phyloP scores from a whole-genome alignment of 2,113 vertebrate genomes.

The Sprattus sprattus region DNA sequence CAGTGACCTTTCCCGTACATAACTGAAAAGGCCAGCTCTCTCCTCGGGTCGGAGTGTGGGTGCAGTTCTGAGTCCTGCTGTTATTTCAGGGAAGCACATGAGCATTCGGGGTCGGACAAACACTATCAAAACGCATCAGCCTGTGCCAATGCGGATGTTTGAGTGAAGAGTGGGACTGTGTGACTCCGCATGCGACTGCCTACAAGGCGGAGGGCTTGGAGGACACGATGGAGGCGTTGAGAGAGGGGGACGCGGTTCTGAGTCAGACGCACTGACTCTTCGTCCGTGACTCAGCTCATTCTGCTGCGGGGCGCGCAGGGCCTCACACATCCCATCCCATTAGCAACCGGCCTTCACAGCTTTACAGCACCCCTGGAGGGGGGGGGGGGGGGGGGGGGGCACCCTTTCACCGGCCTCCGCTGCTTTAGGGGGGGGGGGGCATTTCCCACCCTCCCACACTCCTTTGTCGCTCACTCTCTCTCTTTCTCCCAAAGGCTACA shows the following conservation, averaged over 20 bases:
- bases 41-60: neutral
- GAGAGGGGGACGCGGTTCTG: too few species aligned
- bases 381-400: neutral
- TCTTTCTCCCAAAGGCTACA: slow-evolving; percentile 38
- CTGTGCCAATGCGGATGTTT: neutral
- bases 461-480: slow-evolving; percentile 60
- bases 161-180: neutral
- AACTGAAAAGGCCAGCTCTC: neutral
- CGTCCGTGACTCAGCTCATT: slow-evolving; percentile 53
- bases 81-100: neutral
- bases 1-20: slow-evolving; percentile 11
- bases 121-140: neutral
- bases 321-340: slow-evolving; percentile 68
- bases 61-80: neutral
- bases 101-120: neutral
- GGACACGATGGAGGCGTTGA: neutral
- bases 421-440: too few species aligned
- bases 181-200: neutral
- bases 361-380: slow-evolving; percentile 63
- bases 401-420: neutral
- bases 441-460: slow-evolving; percentile 59
- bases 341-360: slow-evolving; percentile 61
- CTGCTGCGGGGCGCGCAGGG: slow-evolving; percentile 62
- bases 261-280: slow-evolving; percentile 54
- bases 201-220: neutral